phyloP scores from a whole-genome alignment of 1,140 invertebrate genomes.

The Aphis craccivora region DNA sequence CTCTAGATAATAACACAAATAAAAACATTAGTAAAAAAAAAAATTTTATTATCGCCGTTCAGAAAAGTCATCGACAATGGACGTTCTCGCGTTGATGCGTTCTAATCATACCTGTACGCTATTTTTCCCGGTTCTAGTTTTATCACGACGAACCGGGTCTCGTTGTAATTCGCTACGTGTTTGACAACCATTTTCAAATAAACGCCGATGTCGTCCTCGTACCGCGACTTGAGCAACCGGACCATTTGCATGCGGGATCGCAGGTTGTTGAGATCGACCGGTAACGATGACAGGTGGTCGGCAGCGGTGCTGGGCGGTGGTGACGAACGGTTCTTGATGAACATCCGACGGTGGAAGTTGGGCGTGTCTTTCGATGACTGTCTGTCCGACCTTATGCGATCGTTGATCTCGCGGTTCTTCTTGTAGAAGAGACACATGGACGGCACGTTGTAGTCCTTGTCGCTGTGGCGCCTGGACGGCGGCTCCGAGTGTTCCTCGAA shows the following conservation, averaged over 20 bases:
- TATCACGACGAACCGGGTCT: slow-evolving; percentile 81
- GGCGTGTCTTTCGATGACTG: slow-evolving; percentile 45
- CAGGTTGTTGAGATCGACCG: slow-evolving; percentile 63
- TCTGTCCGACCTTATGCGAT: slow-evolving; percentile 21
- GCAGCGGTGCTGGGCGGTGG: no score
- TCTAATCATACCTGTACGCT: slow-evolving; percentile 72
- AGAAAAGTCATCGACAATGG: not conserved
- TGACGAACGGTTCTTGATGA: slow-evolving; percentile 59
- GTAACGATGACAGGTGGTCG: slow-evolving; percentile 64
- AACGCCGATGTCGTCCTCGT: slow-evolving; percentile 75
- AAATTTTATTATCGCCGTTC: not conserved
- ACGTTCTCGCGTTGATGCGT: not conserved
- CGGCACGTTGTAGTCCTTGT: slow-evolving; percentile 56
- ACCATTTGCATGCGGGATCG: slow-evolving; percentile 63
- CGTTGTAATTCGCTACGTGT: slow-evolving; percentile 66
- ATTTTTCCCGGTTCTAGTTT: slow-evolving; percentile 82
- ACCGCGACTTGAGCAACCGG: slow-evolving; percentile 67
- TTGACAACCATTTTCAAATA: slow-evolving; percentile 72
- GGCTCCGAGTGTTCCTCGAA: slow-evolving; percentile 42
- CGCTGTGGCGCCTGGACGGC: slow-evolving; percentile 42
- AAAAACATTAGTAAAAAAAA: slow-evolving; percentile 11
- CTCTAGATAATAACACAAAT: slow-evolving; percentile 67
- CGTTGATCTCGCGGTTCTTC: slow-evolving; percentile 56
- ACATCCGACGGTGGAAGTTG: slow-evolving; percentile 61
- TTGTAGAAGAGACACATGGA: slow-evolving; percentile 60